These are phyloP conservation scores for Cheilosia urbana DNA, from an alignment of 2,888 invertebrate species.

Conservation along the genomic window DNA sequence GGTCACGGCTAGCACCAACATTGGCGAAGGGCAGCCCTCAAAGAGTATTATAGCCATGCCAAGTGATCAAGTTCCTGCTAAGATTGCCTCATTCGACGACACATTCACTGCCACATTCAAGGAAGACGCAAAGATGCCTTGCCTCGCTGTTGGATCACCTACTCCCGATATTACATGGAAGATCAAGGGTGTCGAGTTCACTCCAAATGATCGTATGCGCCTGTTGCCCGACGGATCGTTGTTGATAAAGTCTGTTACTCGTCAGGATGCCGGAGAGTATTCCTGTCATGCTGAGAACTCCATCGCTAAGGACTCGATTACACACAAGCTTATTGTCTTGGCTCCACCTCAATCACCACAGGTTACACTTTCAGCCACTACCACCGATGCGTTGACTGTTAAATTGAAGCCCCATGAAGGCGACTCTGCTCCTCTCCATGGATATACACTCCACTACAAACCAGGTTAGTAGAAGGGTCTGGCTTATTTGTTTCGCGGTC, in stretches of 20 bases:
- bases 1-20: conserved; percentile 96
- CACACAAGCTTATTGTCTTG: conserved; percentile 92
- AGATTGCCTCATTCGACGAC: conserved; percentile 97
- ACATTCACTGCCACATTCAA: conserved; percentile 96
- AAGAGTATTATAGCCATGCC: conserved; percentile 94
- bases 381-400: conserved; percentile 90
- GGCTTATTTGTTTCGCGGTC: not conserved
- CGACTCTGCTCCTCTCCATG: conserved; percentile 94
- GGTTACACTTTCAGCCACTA: conserved; percentile 89
- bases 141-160: conserved; percentile 95
- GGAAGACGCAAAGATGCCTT: conserved; percentile 95
- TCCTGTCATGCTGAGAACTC: conserved; percentile 96
- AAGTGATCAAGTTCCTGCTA: conserved; percentile 92
- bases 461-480: conserved; percentile 84
- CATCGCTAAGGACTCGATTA: conserved; percentile 96
- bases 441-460: conserved; percentile 96
- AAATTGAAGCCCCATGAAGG: conserved; percentile 89
- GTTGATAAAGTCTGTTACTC: conserved; percentile 94
- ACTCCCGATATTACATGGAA: conserved; percentile 96
- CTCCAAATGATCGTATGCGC: conserved; percentile 91
- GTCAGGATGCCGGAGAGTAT: conserved; percentile 97
- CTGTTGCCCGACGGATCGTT: conserved; percentile 95
- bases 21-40: conserved; percentile 96
- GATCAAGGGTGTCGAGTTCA: conserved; percentile 91
- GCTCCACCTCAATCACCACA: conserved; percentile 91